Conservation (phyloP, 1,140 invertebrate species). For the Zaprionus capensis region DNA sequence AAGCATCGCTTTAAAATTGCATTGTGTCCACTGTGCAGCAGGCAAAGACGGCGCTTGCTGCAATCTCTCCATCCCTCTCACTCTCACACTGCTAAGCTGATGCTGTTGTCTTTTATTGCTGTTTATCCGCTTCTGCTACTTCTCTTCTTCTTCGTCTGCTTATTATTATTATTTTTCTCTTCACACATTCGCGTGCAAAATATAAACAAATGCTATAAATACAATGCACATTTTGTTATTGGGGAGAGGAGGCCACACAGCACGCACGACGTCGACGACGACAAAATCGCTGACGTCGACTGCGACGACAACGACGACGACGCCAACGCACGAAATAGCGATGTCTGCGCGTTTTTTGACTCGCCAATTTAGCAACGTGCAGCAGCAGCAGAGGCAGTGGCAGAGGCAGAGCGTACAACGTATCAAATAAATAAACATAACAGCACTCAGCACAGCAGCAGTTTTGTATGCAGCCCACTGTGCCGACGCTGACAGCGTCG, state of each 20-base stretch:
- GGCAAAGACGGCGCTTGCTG: constrained; percentile 11
- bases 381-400: constrained; percentile 29
- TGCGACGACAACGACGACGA: constrained; percentile 10
- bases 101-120: constrained; percentile 9
- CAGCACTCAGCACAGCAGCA: constrained; percentile 51
- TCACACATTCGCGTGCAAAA: constrained; percentile 64
- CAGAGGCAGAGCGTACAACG: neutral
- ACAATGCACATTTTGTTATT: constrained; percentile 45
- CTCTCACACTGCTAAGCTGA: neutral
- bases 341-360: constrained; percentile 47
- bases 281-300: constrained; percentile 8
- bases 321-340: constrained; percentile 41
- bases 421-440: constrained; percentile 78
- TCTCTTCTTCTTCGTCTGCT: constrained; percentile 21
- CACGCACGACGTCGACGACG: constrained; percentile 34
- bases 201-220: constrained; percentile 83
- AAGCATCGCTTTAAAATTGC: constrained; percentile 7
- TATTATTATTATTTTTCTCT: constrained; percentile 24
- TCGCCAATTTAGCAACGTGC: constrained; percentile 67
- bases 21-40: constrained; percentile 28
- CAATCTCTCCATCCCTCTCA: constrained; percentile 17
- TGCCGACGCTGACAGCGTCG: constrained; percentile 71
- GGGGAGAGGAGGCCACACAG: constrained; percentile 49
- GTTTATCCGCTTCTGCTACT: constrained; percentile 1
- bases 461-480: constrained; percentile 77